Conservation (phyloP, 1,140 invertebrate genomes). For the Bradynema listronoti region DNA sequence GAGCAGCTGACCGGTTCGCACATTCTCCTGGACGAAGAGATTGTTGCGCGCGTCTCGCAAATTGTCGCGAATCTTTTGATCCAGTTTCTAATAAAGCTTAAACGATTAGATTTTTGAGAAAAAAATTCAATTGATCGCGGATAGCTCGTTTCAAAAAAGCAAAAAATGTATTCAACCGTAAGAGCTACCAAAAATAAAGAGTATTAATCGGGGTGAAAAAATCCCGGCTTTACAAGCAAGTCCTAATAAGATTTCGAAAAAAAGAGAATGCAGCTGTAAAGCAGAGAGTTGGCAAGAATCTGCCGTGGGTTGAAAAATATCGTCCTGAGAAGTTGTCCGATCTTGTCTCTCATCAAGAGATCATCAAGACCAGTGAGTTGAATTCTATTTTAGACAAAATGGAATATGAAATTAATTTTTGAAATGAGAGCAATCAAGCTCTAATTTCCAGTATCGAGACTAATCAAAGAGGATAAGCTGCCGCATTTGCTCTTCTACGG, state of each 20-base stretch:
- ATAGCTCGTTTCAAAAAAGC: no score
- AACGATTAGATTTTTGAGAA: no score
- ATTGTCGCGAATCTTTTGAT: constrained; percentile 94
- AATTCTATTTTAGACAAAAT: constrained; percentile 16
- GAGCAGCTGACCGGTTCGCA: constrained; percentile 52
- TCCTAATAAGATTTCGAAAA: no score
- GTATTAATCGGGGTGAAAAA: no score
- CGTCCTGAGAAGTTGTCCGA: constrained; percentile 81
- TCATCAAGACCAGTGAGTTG: constrained; percentile 80
- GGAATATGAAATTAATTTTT: constrained; percentile 6
- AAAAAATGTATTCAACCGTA: no score
- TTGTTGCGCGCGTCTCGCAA: constrained; percentile 90
- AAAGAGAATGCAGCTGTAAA: no score
- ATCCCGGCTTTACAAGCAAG: no score
- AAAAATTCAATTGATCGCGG: no score
- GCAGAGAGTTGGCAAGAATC: no score
- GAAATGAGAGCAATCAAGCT: constrained; percentile 5
- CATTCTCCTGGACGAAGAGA: constrained; percentile 72
- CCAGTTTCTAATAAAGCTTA: constrained; percentile 76
- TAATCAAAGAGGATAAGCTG: constrained; percentile 81
- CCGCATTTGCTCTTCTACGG: constrained; percentile 97
- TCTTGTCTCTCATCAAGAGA: constrained; percentile 91
- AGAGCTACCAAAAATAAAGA: no score
- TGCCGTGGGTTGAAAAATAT: constrained; percentile 88
- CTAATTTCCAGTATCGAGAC: constrained; percentile 74